phyloP scores from a whole-genome alignment of 1,140 invertebrate species.

The Sesamia nonagrioides region DNA sequence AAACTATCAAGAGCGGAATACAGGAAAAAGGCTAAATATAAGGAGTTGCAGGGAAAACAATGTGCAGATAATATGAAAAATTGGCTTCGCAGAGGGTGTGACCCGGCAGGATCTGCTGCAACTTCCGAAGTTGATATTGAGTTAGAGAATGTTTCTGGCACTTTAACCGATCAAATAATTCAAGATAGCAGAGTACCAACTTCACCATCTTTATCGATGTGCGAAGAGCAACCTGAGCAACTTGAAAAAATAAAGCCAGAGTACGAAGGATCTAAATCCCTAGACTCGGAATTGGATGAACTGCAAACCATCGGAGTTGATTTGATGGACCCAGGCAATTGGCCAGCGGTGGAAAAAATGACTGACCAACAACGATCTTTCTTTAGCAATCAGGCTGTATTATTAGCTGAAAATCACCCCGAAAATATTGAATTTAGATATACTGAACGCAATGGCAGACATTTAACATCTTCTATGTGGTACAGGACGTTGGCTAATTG shows the following conservation, averaged over 20 bases:
- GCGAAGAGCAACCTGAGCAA: constrained; percentile 26
- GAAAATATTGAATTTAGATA: constrained; percentile 54
- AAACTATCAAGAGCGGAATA: no score
- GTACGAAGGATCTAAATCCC: constrained; percentile 47
- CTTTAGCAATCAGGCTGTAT: constrained; percentile 55
- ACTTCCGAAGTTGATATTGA: no score
- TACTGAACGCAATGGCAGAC: constrained; percentile 55
- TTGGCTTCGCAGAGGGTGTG: no score
- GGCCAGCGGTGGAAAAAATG: constrained; percentile 51
- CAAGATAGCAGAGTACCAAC: no score
- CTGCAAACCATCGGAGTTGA: constrained; percentile 44
- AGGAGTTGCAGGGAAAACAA: no score
- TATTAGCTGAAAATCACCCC: constrained; percentile 52
- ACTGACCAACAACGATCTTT: constrained; percentile 18
- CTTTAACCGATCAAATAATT: no score
- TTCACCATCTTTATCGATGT: no score
- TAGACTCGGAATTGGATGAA: constrained; percentile 46
- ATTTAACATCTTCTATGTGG: constrained; percentile 56
- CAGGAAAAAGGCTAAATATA: no score
- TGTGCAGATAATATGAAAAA: no score
- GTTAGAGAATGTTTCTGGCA: no score
- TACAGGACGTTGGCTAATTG: constrained; percentile 52
- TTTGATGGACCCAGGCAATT: constrained; percentile 53
- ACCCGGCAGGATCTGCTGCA: no score
- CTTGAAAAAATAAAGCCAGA: constrained; percentile 50